Evolutionary conservation across 2,888 invertebrate genomes (phyloP), one percentile per base, ranked within the genome.

Genomic region (Branchellion lobata): DNA sequence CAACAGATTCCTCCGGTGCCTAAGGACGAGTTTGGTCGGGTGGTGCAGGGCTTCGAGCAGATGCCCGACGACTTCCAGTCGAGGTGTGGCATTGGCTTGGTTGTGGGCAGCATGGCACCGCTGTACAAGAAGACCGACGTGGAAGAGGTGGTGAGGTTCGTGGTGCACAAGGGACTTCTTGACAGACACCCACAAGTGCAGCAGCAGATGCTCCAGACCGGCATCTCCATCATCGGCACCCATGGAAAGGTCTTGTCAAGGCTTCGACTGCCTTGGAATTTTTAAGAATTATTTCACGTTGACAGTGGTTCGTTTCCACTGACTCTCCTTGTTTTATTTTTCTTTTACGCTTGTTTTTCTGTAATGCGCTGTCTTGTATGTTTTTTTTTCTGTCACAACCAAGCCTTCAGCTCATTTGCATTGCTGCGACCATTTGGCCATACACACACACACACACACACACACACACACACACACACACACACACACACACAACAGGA

Each of bases 1-100:
- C n/a, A n/a, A 21, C 65, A 88, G 87, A 83, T 88, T 79, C 86
- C 87, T 2, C 87, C 87, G 0, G 87, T 88, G 11, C 84, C 86
- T 86, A 88, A 94, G 83, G 97, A 99, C 88, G 92, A 93, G 86
- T 95, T 98, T 89, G 96, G 96, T 21, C 91, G 98, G 82, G 92
- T 93, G 86, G 90, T 94, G 57, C 84, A 86, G 8, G 61, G 24
- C 3, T n/a, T 18, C 61, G 92, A 92, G 85, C 92, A 92, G 83
- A 92, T 94, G 0, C 90, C 93, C 79, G 98, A 99, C 88, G 92
- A 92, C 84, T 98, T 95, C 95, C 92, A 92, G 82, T 93, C 93
- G 8, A 90, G 99, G 81, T 91, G 93, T 84, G 98, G 98, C 76
- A 92, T 93, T 33, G 97, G 94, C 11, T 90, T 94, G 82, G 93